phyloP scores from a whole-genome alignment of 2,888 invertebrate species.

The Drosophila multiciliata region DNA sequence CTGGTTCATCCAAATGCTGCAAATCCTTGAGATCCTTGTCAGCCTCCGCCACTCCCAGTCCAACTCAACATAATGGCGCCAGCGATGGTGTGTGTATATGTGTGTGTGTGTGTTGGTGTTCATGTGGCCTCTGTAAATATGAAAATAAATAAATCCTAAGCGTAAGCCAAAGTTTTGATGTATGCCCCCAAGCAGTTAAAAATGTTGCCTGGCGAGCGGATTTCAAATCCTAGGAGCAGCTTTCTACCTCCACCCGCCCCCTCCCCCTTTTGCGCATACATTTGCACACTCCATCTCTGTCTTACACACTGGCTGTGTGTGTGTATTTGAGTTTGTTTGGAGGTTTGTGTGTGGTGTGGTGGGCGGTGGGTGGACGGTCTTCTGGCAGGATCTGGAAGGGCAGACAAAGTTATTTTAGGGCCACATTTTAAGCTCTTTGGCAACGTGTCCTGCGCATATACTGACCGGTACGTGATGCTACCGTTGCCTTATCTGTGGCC shows the following conservation, averaged over 20 bases:
- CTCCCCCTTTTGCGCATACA: not conserved
- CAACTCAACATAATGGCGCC: constrained; percentile 57
- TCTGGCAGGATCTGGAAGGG: constrained; percentile 55
- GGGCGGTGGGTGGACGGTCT: not conserved
- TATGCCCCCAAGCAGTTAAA: constrained; percentile 80
- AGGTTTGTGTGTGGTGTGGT: constrained; percentile 19
- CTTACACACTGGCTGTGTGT: not conserved
- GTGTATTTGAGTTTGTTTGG: constrained; percentile 36
- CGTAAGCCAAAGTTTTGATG: constrained; percentile 81
- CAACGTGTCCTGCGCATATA: constrained; percentile 75
- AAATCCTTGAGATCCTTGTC: constrained; percentile 83
- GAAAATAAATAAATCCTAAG: constrained; percentile 82
- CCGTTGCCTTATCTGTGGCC: constrained; percentile 66
- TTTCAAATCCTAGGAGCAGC: constrained; percentile 71
- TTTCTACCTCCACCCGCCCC: not conserved
- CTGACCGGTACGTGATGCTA: constrained; percentile 58
- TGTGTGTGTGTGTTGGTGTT: constrained; percentile 35
- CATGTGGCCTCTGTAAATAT: constrained; percentile 74
- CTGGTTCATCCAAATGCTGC: constrained; percentile 57
- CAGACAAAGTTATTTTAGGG: constrained; percentile 78
- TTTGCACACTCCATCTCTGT: not conserved
- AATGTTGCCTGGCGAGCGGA: constrained; percentile 65
- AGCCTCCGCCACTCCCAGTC: constrained; percentile 33
- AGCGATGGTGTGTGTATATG: constrained; percentile 1
- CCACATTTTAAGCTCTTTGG: constrained; percentile 79